These are phyloP conservation scores for Chymomyza caudatula DNA, from an alignment of 2,888 invertebrate genomes.

Conservation along the genomic window DNA sequence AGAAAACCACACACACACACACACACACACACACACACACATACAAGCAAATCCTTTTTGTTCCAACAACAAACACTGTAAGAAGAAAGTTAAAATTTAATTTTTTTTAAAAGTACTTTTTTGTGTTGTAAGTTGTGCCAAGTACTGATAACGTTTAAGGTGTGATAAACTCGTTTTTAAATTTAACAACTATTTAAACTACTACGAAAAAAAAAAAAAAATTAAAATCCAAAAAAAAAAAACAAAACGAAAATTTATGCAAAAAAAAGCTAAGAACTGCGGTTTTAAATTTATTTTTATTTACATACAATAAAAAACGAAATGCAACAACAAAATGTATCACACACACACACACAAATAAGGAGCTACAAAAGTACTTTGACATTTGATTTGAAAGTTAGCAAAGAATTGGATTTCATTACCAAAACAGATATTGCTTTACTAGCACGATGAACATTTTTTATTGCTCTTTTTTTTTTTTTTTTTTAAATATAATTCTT, in stretches of 20 bases:
- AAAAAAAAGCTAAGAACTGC: constrained; percentile 4
- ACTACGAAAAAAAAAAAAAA: constrained; percentile 50
- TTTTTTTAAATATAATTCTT: constrained; percentile 44
- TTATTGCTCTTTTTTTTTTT: constrained; percentile 28
- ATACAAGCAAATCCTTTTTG: constrained; percentile 21
- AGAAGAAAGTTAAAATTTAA: constrained; percentile 45
- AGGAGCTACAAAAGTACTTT: constrained; percentile 56
- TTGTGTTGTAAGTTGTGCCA: constrained; percentile 78
- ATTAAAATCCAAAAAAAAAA: constrained; percentile 32
- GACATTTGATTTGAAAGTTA: constrained; percentile 43
- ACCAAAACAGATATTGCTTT: background rate
- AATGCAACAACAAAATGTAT: constrained; percentile 11
- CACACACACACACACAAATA: constrained; percentile 23
- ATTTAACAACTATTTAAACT: constrained; percentile 67
- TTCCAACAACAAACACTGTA: constrained; percentile 5
- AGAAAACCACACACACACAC: background rate
- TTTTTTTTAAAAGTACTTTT: constrained; percentile 55
- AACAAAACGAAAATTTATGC: constrained; percentile 15
- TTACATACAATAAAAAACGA: constrained; percentile 29
- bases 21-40: constrained; percentile 12
- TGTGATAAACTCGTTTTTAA: constrained; percentile 77
- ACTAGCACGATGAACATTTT: constrained; percentile 1
- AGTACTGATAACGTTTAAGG: constrained; percentile 78
- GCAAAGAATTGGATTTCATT: too few species aligned
- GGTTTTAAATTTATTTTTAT: constrained; percentile 39